Conservation (phyloP, 2,797 vertebrate genomes). For the Melanotaenia parkinsoni region DNA sequence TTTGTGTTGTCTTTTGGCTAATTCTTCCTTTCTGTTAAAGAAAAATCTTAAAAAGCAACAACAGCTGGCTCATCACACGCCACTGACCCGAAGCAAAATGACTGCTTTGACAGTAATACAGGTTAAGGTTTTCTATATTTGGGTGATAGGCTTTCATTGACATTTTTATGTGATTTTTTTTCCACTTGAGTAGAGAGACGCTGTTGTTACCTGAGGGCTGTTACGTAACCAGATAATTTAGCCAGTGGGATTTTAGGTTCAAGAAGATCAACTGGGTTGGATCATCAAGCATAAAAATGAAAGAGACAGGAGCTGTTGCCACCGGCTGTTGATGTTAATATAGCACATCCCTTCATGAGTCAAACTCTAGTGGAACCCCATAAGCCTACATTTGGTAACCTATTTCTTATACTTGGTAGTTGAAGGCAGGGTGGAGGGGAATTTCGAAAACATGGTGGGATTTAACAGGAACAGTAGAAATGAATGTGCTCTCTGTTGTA, state of each 20-base stretch:
- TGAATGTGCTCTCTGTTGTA: background rate
- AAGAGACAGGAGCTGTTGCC: conserved; percentile 69
- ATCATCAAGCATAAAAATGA: conserved; percentile 71
- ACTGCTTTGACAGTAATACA: conserved; percentile 44
- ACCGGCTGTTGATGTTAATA: conserved; percentile 58
- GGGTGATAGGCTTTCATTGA: conserved; percentile 52
- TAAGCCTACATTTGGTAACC: conserved; percentile 44
- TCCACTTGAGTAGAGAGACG: conserved; percentile 64
- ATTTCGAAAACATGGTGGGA: background rate
- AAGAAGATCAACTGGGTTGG: conserved; percentile 66
- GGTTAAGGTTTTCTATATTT: conserved; percentile 55
- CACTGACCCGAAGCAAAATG: conserved; percentile 25
- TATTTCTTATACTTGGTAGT: conserved; percentile 20
- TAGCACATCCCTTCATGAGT: conserved; percentile 46
- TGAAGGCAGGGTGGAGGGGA: background rate
- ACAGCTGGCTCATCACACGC: conserved; percentile 17
- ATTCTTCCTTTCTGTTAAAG: background rate
- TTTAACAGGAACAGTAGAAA: conserved; percentile 7
- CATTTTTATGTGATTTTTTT: conserved; percentile 67
- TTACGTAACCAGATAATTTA: conserved; percentile 61
- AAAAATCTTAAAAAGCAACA: conserved; percentile 4
- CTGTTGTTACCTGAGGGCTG: conserved; percentile 62
- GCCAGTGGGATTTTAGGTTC: conserved; percentile 58
- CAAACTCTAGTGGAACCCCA: conserved; percentile 36
- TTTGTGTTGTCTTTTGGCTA: conserved; percentile 6